Conservation (phyloP, 2,888 invertebrate genomes). For the Amblyteles armatorius region DNA sequence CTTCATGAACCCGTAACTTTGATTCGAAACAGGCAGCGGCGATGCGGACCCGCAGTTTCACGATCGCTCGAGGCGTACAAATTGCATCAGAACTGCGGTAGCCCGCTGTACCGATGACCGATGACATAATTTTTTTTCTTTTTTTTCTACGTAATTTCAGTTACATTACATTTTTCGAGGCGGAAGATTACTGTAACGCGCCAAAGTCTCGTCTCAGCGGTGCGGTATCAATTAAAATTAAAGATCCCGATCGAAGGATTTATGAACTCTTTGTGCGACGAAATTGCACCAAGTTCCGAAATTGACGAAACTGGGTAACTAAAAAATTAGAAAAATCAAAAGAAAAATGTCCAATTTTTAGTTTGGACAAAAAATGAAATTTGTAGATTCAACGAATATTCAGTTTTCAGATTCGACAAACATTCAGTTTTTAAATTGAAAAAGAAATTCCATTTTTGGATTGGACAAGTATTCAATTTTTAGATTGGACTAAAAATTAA, state of each 20-base stretch:
- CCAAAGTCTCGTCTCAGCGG: not conserved
- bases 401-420: no score
- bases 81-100: not conserved
- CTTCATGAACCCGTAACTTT: not conserved
- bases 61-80: constrained; percentile 8
- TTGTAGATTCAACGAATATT: no score
- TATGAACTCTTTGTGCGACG: not conserved
- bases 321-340: no score
- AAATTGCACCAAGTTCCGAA: no score
- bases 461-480: no score
- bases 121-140: no score
- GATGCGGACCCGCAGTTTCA: constrained; percentile 1
- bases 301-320: no score
- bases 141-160: not conserved
- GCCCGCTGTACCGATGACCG: not conserved
- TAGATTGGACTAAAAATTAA: no score
- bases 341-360: no score
- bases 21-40: not conserved
- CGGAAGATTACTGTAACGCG: not conserved
- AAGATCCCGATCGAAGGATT: not conserved
- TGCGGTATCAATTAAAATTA: not conserved
- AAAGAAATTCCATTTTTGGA: no score
- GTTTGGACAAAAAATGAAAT: no score
- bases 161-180: not conserved
- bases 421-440: no score